These are phyloP conservation scores for Andrena fulva DNA, from an alignment of 2,888 invertebrate genomes.

Conservation along the genomic window DNA sequence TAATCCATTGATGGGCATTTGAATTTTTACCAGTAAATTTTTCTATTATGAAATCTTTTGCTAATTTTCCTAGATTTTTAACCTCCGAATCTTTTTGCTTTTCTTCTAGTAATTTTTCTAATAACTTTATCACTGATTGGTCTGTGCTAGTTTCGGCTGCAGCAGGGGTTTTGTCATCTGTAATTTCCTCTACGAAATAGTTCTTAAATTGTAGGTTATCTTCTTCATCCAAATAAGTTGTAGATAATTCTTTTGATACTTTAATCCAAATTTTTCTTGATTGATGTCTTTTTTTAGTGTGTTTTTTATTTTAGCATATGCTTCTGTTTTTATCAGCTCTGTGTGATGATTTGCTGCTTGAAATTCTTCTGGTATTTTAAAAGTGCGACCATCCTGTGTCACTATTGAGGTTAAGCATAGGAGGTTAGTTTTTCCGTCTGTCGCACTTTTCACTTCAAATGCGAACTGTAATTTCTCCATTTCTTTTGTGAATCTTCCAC, in stretches of 20 bases:
- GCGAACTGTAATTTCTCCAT: not conserved
- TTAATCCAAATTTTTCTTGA: constrained; percentile 15
- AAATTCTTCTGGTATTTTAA: constrained; percentile 9
- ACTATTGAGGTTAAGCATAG: not conserved
- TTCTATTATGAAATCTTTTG: constrained; percentile 9
- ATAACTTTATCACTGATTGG: constrained; percentile 6
- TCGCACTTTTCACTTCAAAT: not conserved
- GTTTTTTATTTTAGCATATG: constrained; percentile 4
- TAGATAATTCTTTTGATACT: not conserved
- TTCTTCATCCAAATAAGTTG: constrained; percentile 1
- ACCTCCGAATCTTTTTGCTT: constrained; percentile 21
- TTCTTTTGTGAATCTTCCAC: not conserved
- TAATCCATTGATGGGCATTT: constrained; percentile 32
- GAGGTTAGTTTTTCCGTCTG: constrained; percentile 3
- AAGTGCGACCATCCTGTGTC: not conserved
- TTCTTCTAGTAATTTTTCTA: constrained; percentile 24
- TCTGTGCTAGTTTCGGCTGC: not conserved
- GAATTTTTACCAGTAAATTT: constrained; percentile 21
- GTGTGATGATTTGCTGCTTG: not conserved
- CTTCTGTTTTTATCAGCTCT: not conserved
- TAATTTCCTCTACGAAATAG: constrained; percentile 2
- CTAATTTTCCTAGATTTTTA: constrained; percentile 1
- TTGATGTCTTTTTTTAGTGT: constrained; percentile 10
- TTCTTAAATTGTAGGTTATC: not conserved
- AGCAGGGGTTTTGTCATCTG: not conserved